phyloP scores from a whole-genome alignment of 2,113 vertebrate genomes.

The Hiodon alosoides region DNA sequence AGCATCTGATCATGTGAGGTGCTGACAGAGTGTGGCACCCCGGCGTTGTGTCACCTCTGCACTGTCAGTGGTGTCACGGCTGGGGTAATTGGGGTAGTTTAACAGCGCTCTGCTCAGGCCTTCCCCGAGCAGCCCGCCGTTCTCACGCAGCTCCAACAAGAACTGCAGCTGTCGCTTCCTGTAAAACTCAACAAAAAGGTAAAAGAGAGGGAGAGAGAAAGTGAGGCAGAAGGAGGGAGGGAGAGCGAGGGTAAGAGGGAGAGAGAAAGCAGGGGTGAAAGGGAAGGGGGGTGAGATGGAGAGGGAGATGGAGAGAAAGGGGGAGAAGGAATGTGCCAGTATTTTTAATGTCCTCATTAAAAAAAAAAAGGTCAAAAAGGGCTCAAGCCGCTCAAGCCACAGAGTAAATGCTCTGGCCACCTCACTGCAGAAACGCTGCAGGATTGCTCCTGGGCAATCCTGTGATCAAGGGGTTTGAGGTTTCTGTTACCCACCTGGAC shows the following conservation, averaged over 20 bases:
- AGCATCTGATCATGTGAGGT: not conserved
- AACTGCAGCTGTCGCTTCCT: conserved; percentile 87
- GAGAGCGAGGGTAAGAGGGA: conserved; percentile 8
- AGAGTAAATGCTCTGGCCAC: too few species aligned
- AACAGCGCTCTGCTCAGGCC: conserved; percentile 70
- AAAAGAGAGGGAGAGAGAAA: conserved; percentile 18
- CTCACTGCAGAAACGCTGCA: too few species aligned
- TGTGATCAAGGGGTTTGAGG: too few species aligned
- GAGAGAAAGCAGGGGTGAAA: not conserved
- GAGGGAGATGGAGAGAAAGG: too few species aligned
- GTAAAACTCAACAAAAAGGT: not conserved
- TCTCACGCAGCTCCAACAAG: conserved; percentile 75
- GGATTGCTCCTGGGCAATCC: too few species aligned
- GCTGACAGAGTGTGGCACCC: not conserved
- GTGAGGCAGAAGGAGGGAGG: not conserved
- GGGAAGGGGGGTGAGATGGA: not conserved
- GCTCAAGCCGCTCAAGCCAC: too few species aligned
- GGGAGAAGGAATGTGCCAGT: not conserved
- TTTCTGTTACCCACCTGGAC: conserved; percentile 68
- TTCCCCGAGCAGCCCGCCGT: conserved; percentile 73
- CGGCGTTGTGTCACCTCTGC: conserved; percentile 66
- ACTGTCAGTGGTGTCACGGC: conserved; percentile 74
- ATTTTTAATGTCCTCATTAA: not conserved
- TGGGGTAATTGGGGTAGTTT: conserved; percentile 66
- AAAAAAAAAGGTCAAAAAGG: not conserved